Evolutionary conservation across 2,113 vertebrate genomes (phyloP).

Genomic region (Cariama cristata): DNA sequence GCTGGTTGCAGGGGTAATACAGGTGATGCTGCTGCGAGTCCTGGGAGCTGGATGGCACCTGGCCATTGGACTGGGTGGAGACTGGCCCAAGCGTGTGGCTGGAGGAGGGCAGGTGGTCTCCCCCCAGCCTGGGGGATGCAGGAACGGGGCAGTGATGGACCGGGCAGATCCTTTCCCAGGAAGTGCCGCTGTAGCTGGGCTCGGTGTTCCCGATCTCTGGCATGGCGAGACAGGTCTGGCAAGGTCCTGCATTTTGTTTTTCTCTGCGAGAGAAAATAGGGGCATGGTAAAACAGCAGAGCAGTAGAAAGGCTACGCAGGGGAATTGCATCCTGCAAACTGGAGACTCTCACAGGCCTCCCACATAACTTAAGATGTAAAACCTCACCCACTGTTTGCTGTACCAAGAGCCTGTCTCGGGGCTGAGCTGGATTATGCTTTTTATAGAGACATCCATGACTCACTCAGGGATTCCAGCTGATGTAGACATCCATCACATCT

Average conservation of each 20-base stretch:
- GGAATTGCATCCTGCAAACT: neutral
- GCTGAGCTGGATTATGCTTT: neutral
- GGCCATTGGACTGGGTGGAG: conserved; percentile 73
- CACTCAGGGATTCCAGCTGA: neutral
- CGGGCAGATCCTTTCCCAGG: conserved; percentile 73
- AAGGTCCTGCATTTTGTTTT: conserved; percentile 58
- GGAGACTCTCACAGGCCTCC: neutral
- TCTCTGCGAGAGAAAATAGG: conserved; percentile 30
- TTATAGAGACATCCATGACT: neutral
- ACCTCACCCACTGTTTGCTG: neutral
- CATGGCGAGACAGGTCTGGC: conserved; percentile 65
- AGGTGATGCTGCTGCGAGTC: conserved; percentile 56
- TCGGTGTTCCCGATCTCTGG: conserved; percentile 53
- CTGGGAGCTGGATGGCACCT: conserved; percentile 61
- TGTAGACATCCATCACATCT: neutral
- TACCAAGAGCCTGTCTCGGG: neutral
- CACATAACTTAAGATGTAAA: neutral
- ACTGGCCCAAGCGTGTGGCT: conserved; percentile 31
- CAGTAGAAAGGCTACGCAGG: neutral
- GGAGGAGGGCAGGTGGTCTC: conserved; percentile 56
- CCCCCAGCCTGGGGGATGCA: conserved; percentile 52
- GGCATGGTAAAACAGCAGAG: neutral
- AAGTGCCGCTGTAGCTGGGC: conserved; percentile 59
- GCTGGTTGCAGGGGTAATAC: conserved; percentile 60
- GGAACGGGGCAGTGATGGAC: conserved; percentile 77